A percentile compares a stretch with the other conserved stretches of the same genome.
Conservation (phyloP, 2,888 invertebrate species). For the Clostera curtula region DNA sequence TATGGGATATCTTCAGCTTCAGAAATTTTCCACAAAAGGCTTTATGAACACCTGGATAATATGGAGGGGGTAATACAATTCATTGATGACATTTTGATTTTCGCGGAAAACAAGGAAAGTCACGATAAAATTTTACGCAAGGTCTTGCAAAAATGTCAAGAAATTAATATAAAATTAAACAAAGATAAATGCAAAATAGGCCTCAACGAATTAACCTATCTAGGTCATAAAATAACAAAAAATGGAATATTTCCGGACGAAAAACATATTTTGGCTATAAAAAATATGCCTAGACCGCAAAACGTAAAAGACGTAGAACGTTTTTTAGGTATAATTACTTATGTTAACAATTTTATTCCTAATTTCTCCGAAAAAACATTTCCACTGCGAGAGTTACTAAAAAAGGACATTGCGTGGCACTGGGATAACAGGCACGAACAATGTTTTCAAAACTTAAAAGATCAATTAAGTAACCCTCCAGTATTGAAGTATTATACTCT, state of each 20-base stretch:
- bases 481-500: conserved; percentile 2
- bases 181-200: not conserved
- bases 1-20: conserved; percentile 18
- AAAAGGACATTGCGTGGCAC: not conserved
- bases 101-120: too few relatives aligned
- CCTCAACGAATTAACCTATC: not conserved
- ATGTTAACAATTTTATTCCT: not conserved
- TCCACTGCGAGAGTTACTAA: not conserved
- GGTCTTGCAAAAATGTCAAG: not conserved
- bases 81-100: conserved; percentile 15
- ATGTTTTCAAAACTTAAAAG: not conserved
- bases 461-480: not conserved
- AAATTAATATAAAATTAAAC: too few relatives aligned
- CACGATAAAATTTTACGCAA: not conserved
- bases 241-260: not conserved
- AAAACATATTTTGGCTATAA: not conserved
- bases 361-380: not conserved
- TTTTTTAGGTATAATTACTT: not conserved
- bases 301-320: not conserved
- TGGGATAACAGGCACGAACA: not conserved
- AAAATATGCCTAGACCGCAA: not conserved
- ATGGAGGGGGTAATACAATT: conserved; percentile 13
- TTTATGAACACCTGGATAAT: conserved; percentile 13
- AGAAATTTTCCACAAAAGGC: conserved; percentile 19
- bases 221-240: not conserved